Base-by-base conservation (phyloP, 2,888 invertebrate genomes). In the Eupelmus urozonus region DNA sequence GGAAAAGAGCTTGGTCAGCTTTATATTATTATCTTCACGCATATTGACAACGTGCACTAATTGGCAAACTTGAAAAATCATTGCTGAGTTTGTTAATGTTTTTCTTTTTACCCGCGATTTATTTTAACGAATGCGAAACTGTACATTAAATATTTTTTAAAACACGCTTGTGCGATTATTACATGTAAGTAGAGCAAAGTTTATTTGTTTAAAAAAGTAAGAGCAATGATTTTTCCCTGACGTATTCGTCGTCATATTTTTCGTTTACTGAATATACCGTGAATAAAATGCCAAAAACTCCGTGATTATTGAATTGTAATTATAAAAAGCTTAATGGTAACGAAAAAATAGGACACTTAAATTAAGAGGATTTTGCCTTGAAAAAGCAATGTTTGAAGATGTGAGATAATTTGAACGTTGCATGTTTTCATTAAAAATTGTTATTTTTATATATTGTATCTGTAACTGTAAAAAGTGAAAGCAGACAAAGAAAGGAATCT, bases 401-500 rank as follows among this genome's bases (percentile, higher is more conserved):
- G 49, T 4, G n/a, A 49, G 13, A 67, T 66, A 45, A 65, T 76
- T 70, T 71, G 18, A 69, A 20, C 7, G 11, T 59, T 59, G 18
- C 25, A 65, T 27, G 5, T 69, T 69, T 62, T 40, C 16, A 51
- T 71, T 53, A 20, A 42, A 55, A 75, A 73, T 57, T 74, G 63
- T 76, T 76, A 55, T 60, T 66, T 62, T 59, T 71, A 45, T 71
- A 71, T 27, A 25, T 57, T 72, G 73, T 80, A 78, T 80, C 72
- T 81, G 79, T 73, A 76, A 76, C 53, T 67, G 53, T 59, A 55
- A 53, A 73, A 57, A 80, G 76, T 78, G 66, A 81, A 66, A 76
- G 76, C 7, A 65, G 70, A 65, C 18, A 67, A 63, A 34, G 16
- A 78, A 66, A 79, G 45, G 62, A 45, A 55, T 65, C 34, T 76